phyloP scores from a whole-genome alignment of 2,888 invertebrate species.

The Argyresthia albistria region DNA sequence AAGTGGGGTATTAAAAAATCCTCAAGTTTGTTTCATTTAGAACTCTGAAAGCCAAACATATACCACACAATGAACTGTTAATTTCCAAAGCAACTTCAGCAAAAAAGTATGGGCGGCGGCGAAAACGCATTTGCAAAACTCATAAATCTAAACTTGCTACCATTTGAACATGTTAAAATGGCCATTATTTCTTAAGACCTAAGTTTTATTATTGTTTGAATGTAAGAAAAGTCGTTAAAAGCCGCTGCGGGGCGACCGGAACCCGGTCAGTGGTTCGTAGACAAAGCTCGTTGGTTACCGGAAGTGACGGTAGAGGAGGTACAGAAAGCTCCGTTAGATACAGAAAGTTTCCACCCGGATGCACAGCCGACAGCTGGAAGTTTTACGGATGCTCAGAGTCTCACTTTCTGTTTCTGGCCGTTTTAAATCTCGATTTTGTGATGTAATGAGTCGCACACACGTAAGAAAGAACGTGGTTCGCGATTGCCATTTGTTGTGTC shows the following conservation, averaged over 20 bases:
- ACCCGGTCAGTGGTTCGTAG: constrained; percentile 28
- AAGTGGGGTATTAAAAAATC: too few relatives aligned
- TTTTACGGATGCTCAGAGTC: too few relatives aligned
- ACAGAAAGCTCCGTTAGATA: too few relatives aligned
- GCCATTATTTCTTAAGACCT: constrained; percentile 14
- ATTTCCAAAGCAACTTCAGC: background rate
- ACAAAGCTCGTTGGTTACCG: constrained; percentile 34
- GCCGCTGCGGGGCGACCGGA: constrained; percentile 28
- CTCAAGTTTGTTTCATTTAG: too few relatives aligned
- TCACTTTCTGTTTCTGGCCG: too few relatives aligned
- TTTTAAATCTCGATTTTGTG: too few relatives aligned
- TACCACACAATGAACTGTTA: background rate
- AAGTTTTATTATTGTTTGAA: constrained; percentile 16
- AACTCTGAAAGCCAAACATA: too few relatives aligned
- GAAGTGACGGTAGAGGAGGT: constrained; percentile 16
- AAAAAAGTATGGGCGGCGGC: constrained; percentile 3
- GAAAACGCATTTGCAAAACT: constrained; percentile 47
- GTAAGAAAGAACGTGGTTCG: too few relatives aligned
- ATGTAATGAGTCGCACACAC: too few relatives aligned
- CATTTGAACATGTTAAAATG: constrained; percentile 11
- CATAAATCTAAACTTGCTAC: constrained; percentile 38
- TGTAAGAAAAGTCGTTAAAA: constrained; percentile 30
- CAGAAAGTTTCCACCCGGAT: too few relatives aligned
- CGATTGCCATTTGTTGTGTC: too few relatives aligned
- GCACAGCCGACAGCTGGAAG: too few relatives aligned